phyloP scores from a whole-genome alignment of 2,888 invertebrate species.

The Pachycephus smyrnensis region DNA sequence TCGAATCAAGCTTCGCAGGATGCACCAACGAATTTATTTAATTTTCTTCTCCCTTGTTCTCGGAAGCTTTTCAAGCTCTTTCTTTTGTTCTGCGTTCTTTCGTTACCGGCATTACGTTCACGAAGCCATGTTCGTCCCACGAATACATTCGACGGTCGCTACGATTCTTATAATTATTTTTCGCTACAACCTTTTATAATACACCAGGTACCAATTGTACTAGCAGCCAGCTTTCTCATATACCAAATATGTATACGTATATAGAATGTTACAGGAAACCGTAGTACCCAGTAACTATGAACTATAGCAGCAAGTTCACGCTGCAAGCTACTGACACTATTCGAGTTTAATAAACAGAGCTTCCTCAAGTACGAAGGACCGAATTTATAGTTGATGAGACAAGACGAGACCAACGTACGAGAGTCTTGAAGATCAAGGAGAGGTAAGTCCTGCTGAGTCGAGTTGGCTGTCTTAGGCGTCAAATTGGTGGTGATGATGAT shows the following conservation, averaged over 20 bases:
- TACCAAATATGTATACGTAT: neutral
- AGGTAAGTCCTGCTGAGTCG: neutral
- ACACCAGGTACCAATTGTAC: neutral
- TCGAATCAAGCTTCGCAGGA: neutral
- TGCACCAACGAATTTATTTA: neutral
- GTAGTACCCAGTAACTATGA: neutral
- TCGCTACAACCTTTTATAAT: neutral
- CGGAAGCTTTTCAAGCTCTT: neutral
- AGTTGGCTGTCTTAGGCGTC: neutral
- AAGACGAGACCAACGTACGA: neutral
- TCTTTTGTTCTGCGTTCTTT: neutral
- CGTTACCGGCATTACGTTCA: neutral
- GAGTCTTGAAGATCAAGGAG: constrained; percentile 7
- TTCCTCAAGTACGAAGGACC: neutral
- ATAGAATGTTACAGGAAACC: neutral
- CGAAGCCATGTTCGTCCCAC: neutral
- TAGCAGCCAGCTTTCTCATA: neutral
- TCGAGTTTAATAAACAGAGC: constrained; percentile 10
- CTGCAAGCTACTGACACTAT: constrained; percentile 1
- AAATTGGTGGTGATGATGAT: neutral
- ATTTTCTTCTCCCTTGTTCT: neutral
- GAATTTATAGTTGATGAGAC: constrained; percentile 7
- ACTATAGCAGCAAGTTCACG: neutral
- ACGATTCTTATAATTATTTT: neutral
- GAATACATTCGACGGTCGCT: neutral